Percentiles rank a stretch among this genome's conserved stretches.
These are phyloP conservation scores for Agriopis aurantiaria DNA, from an alignment of 2,888 invertebrate genomes.

Conservation along the genomic window DNA sequence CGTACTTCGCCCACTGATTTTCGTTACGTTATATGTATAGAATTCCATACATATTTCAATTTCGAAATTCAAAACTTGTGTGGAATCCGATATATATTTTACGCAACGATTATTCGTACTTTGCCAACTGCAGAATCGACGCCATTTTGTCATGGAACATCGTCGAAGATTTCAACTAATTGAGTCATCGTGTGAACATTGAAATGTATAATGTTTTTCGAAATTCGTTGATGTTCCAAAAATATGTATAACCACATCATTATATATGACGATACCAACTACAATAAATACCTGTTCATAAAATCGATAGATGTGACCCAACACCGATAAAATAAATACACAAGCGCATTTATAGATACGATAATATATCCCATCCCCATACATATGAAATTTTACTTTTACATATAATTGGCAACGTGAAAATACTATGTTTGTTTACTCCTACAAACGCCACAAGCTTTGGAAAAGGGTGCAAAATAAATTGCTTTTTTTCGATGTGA, in stretches of 20 bases:
- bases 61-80: too few relatives aligned
- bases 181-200: background rate
- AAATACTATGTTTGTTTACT: constrained; percentile 63
- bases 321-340: constrained; percentile 63
- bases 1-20: too few relatives aligned
- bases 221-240: constrained; percentile 22
- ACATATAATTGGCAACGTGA: constrained; percentile 61
- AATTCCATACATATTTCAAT: too few relatives aligned
- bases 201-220: background rate
- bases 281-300: constrained; percentile 24
- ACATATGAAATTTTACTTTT: constrained; percentile 52
- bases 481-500: constrained; percentile 66
- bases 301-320: constrained; percentile 40
- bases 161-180: background rate
- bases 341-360: constrained; percentile 65
- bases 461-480: constrained; percentile 78
- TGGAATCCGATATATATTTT: too few relatives aligned
- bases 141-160: background rate
- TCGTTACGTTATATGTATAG: too few relatives aligned
- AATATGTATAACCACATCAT: background rate
- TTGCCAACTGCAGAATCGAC: background rate
- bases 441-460: constrained; percentile 84
- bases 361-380: constrained; percentile 60
- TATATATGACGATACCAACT: background rate
- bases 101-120: too few relatives aligned